Conservation (phyloP, 2,113 vertebrate species). For the Cnemophilus loriae region DNA sequence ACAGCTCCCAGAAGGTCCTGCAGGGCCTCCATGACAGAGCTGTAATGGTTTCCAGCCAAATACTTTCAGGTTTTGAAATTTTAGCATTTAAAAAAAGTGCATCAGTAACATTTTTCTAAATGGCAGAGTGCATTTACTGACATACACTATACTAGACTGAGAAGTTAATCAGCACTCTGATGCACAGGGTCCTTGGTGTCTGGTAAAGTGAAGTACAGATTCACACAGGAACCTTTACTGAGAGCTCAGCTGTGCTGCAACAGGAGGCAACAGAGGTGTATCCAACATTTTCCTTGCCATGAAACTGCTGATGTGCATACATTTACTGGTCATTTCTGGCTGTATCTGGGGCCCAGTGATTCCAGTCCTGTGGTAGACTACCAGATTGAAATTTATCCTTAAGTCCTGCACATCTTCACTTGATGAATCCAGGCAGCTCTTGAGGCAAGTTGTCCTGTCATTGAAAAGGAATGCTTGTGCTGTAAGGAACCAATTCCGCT, state of each 20-base stretch:
- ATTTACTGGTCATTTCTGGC: neutral
- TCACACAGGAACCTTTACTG: neutral
- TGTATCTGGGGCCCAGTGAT: neutral
- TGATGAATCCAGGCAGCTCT: neutral
- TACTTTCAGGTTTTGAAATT: neutral
- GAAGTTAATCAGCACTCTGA: neutral
- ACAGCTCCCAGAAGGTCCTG: neutral
- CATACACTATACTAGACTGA: neutral
- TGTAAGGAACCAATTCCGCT: neutral
- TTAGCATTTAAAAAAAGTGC: neutral
- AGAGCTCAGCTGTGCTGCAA: neutral
- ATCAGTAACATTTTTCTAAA: neutral
- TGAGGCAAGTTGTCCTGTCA: neutral
- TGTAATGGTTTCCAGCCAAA: neutral
- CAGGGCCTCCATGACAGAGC: neutral
- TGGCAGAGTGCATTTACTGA: neutral
- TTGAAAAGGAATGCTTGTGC: neutral
- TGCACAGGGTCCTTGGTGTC: neutral
- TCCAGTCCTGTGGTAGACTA: neutral
- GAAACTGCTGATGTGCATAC: neutral
- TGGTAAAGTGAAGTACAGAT: neutral
- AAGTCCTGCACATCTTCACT: neutral
- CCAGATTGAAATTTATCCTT: neutral
- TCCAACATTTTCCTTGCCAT: fast-evolving
- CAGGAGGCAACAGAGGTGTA: neutral